These are phyloP conservation scores for Pteria penguin DNA, from an alignment of 2,888 invertebrate genomes.

Conservation along the genomic window DNA sequence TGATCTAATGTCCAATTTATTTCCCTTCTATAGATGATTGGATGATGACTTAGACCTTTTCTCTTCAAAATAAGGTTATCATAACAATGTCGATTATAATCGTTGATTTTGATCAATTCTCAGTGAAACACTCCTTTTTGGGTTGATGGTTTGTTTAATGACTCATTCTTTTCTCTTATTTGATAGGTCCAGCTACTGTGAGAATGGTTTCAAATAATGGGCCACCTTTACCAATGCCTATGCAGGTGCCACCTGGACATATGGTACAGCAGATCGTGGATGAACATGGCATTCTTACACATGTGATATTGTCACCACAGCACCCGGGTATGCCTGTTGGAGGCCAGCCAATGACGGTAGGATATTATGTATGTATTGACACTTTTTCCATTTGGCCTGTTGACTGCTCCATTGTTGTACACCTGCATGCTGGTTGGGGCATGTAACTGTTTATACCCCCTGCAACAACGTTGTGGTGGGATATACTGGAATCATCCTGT, in stretches of 20 bases:
- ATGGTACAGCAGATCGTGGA: slow-evolving; percentile 95
- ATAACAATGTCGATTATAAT: no score
- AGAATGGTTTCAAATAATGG: slow-evolving; percentile 91
- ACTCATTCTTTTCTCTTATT: slow-evolving; percentile 14
- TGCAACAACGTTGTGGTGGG: no score
- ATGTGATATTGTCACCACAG: slow-evolving; percentile 91
- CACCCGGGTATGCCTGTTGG: slow-evolving; percentile 69
- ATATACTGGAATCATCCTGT: no score
- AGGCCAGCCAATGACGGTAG: slow-evolving; percentile 74
- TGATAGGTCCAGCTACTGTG: slow-evolving; percentile 90
- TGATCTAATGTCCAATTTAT: no score
- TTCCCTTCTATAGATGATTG: no score
- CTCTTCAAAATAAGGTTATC: no score
- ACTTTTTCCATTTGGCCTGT: slow-evolving; percentile 81
- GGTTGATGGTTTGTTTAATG: no score
- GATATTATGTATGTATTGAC: slow-evolving; percentile 75
- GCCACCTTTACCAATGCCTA: slow-evolving; percentile 91
- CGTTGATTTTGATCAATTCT: no score
- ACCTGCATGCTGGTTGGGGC: slow-evolving; percentile 32
- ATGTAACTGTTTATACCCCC: no score
- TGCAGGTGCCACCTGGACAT: slow-evolving; percentile 94
- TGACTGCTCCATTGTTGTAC: slow-evolving; percentile 9
- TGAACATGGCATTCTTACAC: slow-evolving; percentile 92
- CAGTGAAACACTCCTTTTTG: no score
- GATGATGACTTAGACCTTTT: no score